Conservation (phyloP, 2,113 vertebrate species). For the Helogale parvula region DNA sequence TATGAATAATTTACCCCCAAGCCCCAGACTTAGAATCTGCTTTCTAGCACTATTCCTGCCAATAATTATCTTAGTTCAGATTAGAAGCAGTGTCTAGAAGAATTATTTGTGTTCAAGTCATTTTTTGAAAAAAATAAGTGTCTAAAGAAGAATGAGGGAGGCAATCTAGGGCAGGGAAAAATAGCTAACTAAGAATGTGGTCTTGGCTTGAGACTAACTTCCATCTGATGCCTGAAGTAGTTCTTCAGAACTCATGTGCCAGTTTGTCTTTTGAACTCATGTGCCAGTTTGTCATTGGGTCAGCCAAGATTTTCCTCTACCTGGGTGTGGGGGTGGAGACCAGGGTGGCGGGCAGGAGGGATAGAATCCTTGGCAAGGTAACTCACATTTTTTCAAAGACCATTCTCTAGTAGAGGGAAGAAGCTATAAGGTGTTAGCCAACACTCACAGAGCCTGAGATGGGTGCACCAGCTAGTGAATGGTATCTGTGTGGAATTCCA, state of each 20-base stretch:
- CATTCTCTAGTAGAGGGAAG: no score
- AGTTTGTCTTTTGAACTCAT: not conserved
- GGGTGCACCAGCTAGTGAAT: not conserved
- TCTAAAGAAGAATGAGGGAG: not conserved
- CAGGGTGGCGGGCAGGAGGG: not conserved
- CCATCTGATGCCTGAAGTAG: not conserved
- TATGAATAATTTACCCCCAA: not conserved
- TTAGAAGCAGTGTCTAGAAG: not conserved
- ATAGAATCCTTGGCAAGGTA: not conserved
- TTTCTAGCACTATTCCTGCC: not conserved
- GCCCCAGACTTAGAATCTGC: not conserved
- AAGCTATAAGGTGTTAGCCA: not conserved
- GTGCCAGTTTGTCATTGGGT: not conserved
- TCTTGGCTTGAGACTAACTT: not conserved
- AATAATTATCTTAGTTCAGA: not conserved
- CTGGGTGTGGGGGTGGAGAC: not conserved
- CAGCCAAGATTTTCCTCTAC: not conserved
- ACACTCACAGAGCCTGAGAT: not conserved
- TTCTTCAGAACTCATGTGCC: not conserved
- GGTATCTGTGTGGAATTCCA: not conserved
- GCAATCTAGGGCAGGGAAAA: not conserved
- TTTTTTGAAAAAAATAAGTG: not conserved
- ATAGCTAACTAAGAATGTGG: not conserved
- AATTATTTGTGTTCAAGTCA: not conserved
- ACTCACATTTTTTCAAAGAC: not conserved